These are phyloP conservation scores for Arizona elegans DNA, from an alignment of 2,113 vertebrate genomes.

Conservation along the genomic window DNA sequence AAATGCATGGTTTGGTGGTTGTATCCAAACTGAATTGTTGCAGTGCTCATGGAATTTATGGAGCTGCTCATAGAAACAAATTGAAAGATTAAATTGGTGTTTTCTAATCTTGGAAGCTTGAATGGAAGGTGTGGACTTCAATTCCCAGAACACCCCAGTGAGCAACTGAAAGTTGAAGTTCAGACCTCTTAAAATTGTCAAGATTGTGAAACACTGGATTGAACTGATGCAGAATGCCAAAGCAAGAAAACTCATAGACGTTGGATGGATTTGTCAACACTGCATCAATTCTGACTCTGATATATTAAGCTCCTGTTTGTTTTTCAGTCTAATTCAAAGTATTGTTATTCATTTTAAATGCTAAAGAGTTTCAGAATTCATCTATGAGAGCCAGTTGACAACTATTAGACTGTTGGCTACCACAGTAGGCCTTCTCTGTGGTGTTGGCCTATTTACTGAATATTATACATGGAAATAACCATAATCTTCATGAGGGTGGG, in stretches of 20 bases:
- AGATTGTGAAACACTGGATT: neutral
- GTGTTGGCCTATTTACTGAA: neutral
- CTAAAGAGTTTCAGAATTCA: neutral
- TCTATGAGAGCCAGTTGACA: neutral
- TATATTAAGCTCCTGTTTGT: neutral
- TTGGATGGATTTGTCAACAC: neutral
- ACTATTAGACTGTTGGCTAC: neutral
- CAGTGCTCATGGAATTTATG: neutral
- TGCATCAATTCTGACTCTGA: neutral
- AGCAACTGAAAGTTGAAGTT: too few relatives aligned
- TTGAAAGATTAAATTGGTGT: neutral
- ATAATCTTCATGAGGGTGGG: neutral
- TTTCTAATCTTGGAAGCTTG: too few relatives aligned
- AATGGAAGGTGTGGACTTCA: too few relatives aligned
- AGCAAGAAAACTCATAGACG: neutral
- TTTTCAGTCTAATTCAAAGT: neutral
- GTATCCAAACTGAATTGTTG: neutral
- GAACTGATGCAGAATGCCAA: neutral
- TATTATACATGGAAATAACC: neutral
- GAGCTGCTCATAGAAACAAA: neutral
- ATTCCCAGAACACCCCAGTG: too few relatives aligned
- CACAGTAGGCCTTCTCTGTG: neutral
- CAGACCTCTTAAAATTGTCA: too few relatives aligned
- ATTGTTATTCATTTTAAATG: neutral
- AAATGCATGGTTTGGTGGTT: neutral